Base-by-base conservation (phyloP, 2,113 vertebrate species). In the Nesogale talazaci region DNA sequence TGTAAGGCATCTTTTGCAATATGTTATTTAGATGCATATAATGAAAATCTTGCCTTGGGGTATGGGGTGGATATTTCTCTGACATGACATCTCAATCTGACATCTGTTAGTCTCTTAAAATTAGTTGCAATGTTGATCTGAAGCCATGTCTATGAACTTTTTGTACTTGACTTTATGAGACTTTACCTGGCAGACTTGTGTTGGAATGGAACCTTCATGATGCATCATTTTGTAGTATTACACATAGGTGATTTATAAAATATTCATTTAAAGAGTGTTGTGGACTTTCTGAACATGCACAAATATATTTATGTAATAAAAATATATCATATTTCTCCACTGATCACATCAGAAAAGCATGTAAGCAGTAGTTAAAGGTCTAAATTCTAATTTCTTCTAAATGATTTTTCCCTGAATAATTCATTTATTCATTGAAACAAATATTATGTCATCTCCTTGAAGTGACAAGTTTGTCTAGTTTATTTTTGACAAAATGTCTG, bases 271-370 rank as follows among this genome's bases (percentile, higher is more conserved):
- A 20, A 72, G 14, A 90, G 4, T 70, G 83, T 75, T 76, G 25
- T 0, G n/a, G 1, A 90, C 67, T 88, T 95, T 29, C 52, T 19
- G 88, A 91, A 77, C 83, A 16, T 83, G 40, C 40, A 59, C 3
- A 46, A 1, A 61, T 84, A 81, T 92, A 4, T 4, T 85, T 56
- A 61, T 3, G 38, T 19, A 72, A 84, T 67, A 75, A 94, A 57
- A 31, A 56, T 87, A 7, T 72, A 57, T 86, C 46, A 56, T 36
- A 78, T 0, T 6, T 27, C 38, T 12, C 14, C 11, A 79, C 14
- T 12, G 9, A 70, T n/a, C 19, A 90, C 83, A 92, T 72, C 19
- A 92, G 59, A 92, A 88, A 93, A 95, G 15, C 63, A 61, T 72
- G 52, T 67, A 69, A 92, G 20, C 34, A 57, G 36, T 83, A 22